Evolutionary conservation across 1,140 invertebrate species (phyloP).

Genomic region (Sitodiplosis mosellana): DNA sequence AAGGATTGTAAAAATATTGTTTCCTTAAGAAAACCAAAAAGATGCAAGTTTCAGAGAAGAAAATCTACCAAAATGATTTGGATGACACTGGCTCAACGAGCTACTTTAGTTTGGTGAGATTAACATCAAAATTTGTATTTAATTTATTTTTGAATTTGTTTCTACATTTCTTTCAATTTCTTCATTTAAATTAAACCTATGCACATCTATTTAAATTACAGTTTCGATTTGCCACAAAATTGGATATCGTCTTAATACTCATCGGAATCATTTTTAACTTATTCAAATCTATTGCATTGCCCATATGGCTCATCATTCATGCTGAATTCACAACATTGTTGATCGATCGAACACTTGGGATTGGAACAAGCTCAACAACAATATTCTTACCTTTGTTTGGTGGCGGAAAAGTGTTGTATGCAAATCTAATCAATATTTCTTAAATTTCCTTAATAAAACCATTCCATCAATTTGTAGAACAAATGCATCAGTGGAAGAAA

Average conservation of each 20-base stretch:
- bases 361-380: conserved; percentile 24
- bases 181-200: too few species aligned
- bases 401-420: conserved; percentile 33
- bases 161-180: too few species aligned
- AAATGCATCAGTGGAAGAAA: conserved; percentile 34
- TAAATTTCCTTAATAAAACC: too few species aligned
- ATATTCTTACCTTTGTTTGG: conserved; percentile 27
- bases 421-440: too few species aligned
- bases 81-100: too few species aligned
- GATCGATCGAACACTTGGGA: conserved; percentile 28
- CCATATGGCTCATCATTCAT: conserved; percentile 49
- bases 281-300: conserved; percentile 39
- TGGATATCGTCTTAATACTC: conserved; percentile 33
- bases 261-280: conserved; percentile 35
- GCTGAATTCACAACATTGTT: conserved; percentile 46
- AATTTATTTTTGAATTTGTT: too few species aligned
- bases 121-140: too few species aligned
- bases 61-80: too few species aligned
- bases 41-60: too few species aligned
- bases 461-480: conserved; percentile 11
- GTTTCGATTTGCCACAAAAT: conserved; percentile 36
- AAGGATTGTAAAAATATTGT: too few species aligned
- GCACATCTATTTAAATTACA: neutral
- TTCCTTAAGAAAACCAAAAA: too few species aligned
- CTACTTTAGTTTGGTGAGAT: too few species aligned